phyloP scores from a whole-genome alignment of 2,797 vertebrate genomes.

The Naso thynnoides region DNA sequence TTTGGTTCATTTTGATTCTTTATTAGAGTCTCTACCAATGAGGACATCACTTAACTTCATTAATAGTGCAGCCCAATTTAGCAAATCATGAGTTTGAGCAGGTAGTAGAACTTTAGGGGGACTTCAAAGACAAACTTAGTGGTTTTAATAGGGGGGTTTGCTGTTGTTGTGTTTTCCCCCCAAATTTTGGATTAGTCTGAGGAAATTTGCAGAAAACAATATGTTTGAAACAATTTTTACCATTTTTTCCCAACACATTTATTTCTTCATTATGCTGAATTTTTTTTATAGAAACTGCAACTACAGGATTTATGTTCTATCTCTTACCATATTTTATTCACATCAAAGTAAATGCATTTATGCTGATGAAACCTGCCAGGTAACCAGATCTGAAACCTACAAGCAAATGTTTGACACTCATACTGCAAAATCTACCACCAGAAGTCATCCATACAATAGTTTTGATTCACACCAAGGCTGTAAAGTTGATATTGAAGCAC shows the following conservation, averaged over 20 bases:
- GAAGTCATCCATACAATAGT: not conserved
- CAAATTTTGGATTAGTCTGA: not conserved
- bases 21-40: too few species aligned
- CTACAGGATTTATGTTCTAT: not conserved
- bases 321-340: not conserved
- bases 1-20: not conserved
- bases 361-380: constrained; percentile 16
- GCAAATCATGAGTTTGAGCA: not conserved
- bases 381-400: not conserved
- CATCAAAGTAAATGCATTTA: not conserved
- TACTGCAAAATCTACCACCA: not conserved
- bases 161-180: too few species aligned
- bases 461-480: not conserved
- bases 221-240: too few species aligned
- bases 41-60: not conserved
- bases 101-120: not conserved
- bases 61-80: not conserved
- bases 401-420: not conserved
- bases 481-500: not conserved
- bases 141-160: too few species aligned
- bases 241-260: too few species aligned
- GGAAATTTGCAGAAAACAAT: not conserved
- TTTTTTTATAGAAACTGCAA: not conserved
- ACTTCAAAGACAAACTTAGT: not conserved
- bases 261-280: not conserved